Base-by-base conservation (phyloP, 2,113 vertebrate species). In the Chionodraco myersi region DNA sequence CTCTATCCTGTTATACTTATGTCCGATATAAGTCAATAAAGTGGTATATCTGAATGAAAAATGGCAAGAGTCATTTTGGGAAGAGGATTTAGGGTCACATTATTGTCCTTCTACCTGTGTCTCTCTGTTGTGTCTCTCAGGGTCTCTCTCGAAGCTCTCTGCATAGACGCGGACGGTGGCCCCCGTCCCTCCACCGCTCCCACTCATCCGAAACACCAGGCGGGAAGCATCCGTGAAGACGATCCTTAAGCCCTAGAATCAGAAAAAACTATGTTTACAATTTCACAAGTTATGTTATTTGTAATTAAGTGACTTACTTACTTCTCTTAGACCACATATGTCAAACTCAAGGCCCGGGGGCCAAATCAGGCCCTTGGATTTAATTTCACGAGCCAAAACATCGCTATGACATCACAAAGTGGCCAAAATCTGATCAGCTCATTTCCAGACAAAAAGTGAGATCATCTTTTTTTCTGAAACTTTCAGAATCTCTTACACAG, bases 81-180 rank as follows among this genome's bases (percentile, higher is more conserved):
- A 53, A 18, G 5, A 62, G 18, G 57, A 58, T 44, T 56, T 51
- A 21, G 23, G 16, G 18, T 48, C 8, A 52, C 36, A 59, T 1
- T 15, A 51, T 16, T 30, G 10, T 80, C 92, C 94, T 6, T 89
- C 94, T 88, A 95, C 98, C 96, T 99, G 98, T 26, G 98, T 95
- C 80, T 99, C 98, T 90, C 95, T 96, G 81, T 92, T 96, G 60
- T 98, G 97, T 49, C 96, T 96, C 79, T 96, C 96, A 0, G 97
- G 96, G 85, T 99, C 98, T 84, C 95, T 96, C 87, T 99, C 98
- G 0, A 96, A 98, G 92, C 96, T 97, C 92, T 99, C 98, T 0
- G 97, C 98, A 0, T 99, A 99, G 81, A 99, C 97, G 18, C 98
- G 95, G 80, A 99, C 88, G 62, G 96, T 98, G 85, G 97, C 94